These are phyloP conservation scores for Rhagoletis zephyria DNA, from an alignment of 1,140 invertebrate species.

Conservation along the genomic window DNA sequence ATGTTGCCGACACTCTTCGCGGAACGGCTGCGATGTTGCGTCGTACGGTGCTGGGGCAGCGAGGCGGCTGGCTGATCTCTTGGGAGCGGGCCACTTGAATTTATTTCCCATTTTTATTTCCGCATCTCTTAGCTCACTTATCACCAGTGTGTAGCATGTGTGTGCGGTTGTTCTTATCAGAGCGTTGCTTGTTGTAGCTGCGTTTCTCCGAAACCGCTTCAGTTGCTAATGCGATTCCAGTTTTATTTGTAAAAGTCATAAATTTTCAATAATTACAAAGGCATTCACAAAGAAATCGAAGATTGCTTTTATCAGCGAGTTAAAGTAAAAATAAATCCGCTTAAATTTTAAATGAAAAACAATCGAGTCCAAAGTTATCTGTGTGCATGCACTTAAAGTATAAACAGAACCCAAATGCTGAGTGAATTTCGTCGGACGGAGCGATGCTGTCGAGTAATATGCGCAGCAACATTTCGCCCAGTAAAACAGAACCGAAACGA, in stretches of 20 bases:
- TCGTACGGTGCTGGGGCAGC: neutral
- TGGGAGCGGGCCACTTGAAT: constrained; percentile 5
- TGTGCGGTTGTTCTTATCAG: constrained; percentile 14
- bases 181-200: neutral
- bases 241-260: constrained; percentile 39
- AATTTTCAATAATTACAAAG: constrained; percentile 38
- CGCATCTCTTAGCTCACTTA: neutral
- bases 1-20: neutral
- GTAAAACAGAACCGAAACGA: too few relatives aligned
- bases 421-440: too few relatives aligned
- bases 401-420: too few relatives aligned
- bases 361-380: too few relatives aligned
- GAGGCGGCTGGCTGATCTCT: neutral
- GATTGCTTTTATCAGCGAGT: constrained; percentile 22
- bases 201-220: neutral
- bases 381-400: too few relatives aligned
- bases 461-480: too few relatives aligned
- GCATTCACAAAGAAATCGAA: constrained; percentile 16
- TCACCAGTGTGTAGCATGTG: neutral
- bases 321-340: neutral
- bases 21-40: neutral
- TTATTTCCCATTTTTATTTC: constrained; percentile 28
- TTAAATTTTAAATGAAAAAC: neutral
- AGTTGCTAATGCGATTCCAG: neutral
- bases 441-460: too few relatives aligned